Percentiles rank a stretch among this genome's conserved stretches.
phyloP scores from a whole-genome alignment of 1,140 invertebrate species.

The Leptinotarsa undecemlineata region DNA sequence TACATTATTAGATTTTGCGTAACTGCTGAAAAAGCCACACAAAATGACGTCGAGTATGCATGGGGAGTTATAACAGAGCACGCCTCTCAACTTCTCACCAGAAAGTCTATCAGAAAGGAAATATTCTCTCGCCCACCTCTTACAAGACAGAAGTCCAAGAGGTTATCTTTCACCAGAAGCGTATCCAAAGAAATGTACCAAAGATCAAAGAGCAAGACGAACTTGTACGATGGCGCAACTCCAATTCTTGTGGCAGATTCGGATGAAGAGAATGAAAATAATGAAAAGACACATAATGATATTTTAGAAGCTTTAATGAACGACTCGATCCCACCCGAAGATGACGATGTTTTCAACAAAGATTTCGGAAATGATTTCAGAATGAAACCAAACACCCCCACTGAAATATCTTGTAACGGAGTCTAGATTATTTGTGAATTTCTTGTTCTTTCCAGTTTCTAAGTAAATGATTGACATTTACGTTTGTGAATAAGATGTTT shows the following conservation, averaged over 20 bases:
- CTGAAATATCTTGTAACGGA: constrained; percentile 2
- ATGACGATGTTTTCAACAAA: constrained; percentile 42
- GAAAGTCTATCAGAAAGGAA: constrained; percentile 47
- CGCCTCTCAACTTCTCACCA: constrained; percentile 67
- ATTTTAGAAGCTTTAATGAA: constrained; percentile 38
- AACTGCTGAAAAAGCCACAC: constrained; percentile 75
- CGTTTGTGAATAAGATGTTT: neutral
- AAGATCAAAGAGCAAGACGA: constrained; percentile 62
- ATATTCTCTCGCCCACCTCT: constrained; percentile 58
- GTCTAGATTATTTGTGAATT: neutral
- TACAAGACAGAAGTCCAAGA: constrained; percentile 61
- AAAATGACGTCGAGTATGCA: constrained; percentile 78
- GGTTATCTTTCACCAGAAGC: constrained; percentile 70
- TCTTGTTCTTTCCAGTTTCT: neutral
- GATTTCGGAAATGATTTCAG: constrained; percentile 36
- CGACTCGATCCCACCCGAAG: constrained; percentile 17
- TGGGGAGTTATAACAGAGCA: constrained; percentile 73
- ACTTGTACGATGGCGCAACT: constrained; percentile 68
- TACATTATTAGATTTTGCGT: constrained; percentile 86
- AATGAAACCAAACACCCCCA: constrained; percentile 32
- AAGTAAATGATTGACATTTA: neutral
- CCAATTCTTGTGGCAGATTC: constrained; percentile 66
- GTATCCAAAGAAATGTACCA: constrained; percentile 67
- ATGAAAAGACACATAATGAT: constrained; percentile 32
- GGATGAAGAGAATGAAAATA: constrained; percentile 52